Evolutionary conservation across 1,140 invertebrate genomes (phyloP).

Genomic region (Rhyacophila brunnea): DNA sequence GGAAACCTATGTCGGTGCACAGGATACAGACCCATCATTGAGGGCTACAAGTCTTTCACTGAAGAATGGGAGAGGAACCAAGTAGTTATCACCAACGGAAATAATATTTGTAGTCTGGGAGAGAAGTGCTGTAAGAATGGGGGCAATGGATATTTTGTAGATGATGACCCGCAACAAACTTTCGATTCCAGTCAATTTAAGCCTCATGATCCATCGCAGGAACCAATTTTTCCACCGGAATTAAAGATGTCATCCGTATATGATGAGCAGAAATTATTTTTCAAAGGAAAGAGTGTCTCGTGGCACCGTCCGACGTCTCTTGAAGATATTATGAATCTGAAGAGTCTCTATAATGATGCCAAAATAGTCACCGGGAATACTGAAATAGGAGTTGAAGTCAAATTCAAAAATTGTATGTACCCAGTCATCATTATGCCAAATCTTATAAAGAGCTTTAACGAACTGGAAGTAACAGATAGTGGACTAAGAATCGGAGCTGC

Average conservation of each 20-base stretch:
- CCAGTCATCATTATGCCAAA: conserved; percentile 78
- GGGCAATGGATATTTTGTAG: conserved; percentile 36
- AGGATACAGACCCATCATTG: conserved; percentile 86
- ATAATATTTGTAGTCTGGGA: conserved; percentile 57
- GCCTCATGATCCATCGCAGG: conserved; percentile 81
- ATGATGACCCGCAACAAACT: conserved; percentile 45
- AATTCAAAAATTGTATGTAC: conserved; percentile 84
- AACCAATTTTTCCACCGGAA: conserved; percentile 93
- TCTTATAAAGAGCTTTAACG: conserved; percentile 68
- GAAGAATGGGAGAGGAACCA: conserved; percentile 69
- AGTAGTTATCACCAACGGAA: conserved; percentile 32
- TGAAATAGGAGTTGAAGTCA: conserved; percentile 90
- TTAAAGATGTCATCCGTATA: conserved; percentile 71
- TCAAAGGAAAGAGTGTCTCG: conserved; percentile 66
- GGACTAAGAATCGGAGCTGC: conserved; percentile 76
- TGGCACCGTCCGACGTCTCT: conserved; percentile 81
- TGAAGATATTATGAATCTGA: conserved; percentile 70
- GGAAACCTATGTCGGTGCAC: conserved; percentile 91
- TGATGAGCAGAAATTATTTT: conserved; percentile 64
- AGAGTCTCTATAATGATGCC: conserved; percentile 69
- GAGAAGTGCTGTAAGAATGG: conserved; percentile 58
- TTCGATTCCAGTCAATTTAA: conserved; percentile 70
- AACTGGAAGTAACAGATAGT: conserved; percentile 54
- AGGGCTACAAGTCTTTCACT: conserved; percentile 82
- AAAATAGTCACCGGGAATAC: conserved; percentile 95